Base-by-base conservation (phyloP, 2,113 vertebrate species). In the Cyprinodon brontotheroides region DNA sequence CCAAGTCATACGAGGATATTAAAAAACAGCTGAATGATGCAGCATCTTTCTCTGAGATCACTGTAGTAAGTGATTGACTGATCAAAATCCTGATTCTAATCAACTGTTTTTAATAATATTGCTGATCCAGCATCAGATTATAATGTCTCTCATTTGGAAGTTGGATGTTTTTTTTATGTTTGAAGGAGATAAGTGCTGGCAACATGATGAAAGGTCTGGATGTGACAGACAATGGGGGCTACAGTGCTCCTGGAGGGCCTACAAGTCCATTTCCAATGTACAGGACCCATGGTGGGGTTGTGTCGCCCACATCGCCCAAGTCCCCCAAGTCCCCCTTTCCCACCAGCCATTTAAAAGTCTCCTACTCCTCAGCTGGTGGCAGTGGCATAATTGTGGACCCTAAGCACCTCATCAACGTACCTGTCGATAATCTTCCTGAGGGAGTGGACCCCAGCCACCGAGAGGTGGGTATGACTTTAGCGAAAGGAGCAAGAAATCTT, bases 1-100 rank as follows among this genome's bases (percentile, higher is more conserved):
- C 91, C 11, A 94, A 94, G 59, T 94, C 95, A 38, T 96, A 96
- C 0, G 93, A 96, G 79, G 94, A 97, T 69, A 93, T 96, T 90
- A 95, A 95, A 88, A 90, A 86, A 70, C 93, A 94, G 82, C 65
- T 96, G 82, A 93, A 91, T 57, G 89, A 95, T 0, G 72, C 87
- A 5, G 77, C 90, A 0, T 90, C 94, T 38, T 74, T 97, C 66
- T 92, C 95, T 0, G 94, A 96, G 92, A 94, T 97, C 71, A 95
- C 91, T 81, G 89, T 95, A 57, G 96, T 98, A 94, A 97, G 95
- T 95, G n/a, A 87, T 64, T 79, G 17, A 88, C 67, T 74, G 13
- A 81, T 74, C 66, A 72, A 68, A 83, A 84, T 79, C 62, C 20
- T 41, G 45, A 36, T 2, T 61, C 15, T 59, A 69, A 72, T 62